A percentile compares a stretch with the other conserved stretches of the same genome.
These are phyloP conservation scores for Poecilia wingei DNA, from an alignment of 2,797 vertebrate species.

Conservation along the genomic window DNA sequence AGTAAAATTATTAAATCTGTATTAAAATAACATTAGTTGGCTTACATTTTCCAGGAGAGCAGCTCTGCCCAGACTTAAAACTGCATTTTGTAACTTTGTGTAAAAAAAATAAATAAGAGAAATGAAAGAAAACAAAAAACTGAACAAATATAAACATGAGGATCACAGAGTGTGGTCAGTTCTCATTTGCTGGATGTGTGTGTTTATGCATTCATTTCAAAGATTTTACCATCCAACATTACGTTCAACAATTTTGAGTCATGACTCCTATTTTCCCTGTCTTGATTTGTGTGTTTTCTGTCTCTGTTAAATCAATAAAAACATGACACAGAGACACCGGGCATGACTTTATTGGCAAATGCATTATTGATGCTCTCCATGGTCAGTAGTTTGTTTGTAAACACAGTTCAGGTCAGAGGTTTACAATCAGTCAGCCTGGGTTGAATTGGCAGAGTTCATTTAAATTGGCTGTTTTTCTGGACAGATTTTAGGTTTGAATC, in stretches of 20 bases:
- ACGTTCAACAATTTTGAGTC: neutral
- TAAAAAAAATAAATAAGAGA: neutral
- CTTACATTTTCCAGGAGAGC: too few species aligned
- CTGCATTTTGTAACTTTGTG: neutral
- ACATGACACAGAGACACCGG: neutral
- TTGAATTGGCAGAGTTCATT: neutral
- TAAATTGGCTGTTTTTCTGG: neutral
- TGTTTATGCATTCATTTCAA: conserved; percentile 1
- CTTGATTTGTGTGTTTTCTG: neutral
- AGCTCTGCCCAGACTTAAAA: too few species aligned
- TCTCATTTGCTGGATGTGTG: neutral
- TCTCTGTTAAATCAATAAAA: neutral
- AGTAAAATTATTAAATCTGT: too few species aligned
- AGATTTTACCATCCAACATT: neutral
- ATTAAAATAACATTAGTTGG: too few species aligned
- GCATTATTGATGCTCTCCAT: neutral
- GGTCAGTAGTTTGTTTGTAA: neutral
- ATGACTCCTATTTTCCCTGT: neutral
- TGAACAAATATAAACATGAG: neutral
- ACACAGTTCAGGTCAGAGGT: neutral
- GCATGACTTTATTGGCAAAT: conserved; percentile 4
- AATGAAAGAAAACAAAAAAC: neutral
- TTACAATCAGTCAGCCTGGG: neutral
- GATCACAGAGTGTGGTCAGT: neutral
- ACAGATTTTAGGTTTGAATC: neutral